Base-by-base conservation (phyloP, 2,113 vertebrate species). In the Cricetomys ansorgei region DNA sequence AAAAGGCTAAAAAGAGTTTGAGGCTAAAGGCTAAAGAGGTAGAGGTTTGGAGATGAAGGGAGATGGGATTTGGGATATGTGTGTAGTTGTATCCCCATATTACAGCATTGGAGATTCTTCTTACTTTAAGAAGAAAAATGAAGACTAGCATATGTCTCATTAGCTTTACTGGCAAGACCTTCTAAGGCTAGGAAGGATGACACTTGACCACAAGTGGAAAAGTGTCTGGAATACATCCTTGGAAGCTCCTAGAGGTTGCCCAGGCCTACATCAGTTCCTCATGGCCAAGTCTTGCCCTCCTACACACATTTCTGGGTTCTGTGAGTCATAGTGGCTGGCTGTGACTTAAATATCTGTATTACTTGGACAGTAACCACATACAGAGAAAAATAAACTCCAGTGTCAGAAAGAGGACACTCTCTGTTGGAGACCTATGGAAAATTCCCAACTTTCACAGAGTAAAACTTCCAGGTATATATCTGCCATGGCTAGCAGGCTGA, bases 311-410 rank as follows among this genome's bases (percentile, higher is more conserved):
- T 45, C 43, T 80, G 25, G 50, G 11, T n/a, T 73, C 3, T 70
- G 12, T 70, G 29, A 67, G 48, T 75, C 50, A 72, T 69, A 65
- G 73, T 19, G 45, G 13, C 79, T 96, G 13, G 64, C 67, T 95
- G 79, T 40, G 83, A 37, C 57, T 88, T 89, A 87, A 89, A 84
- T 92, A 11, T 2, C 17, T 57, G 53, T 67, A 76, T 88, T 88
- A 16, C 43, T 93, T 80, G 57, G 59, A 27, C 21, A 95, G 64
- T 87, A 88, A 73, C 59, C 16, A 83, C n/a, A 85, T 50, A 64
- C 48, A 94, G 57, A 96, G 77, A 79, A 95, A 88, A 97, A 94
- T 79, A 48, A 94, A 40, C 70, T 95, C 69, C n/a, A 80, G 87
- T 85, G 31, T 91, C 87, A 84, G 57, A 17, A 76, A 76, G 10